Base-by-base conservation (phyloP, 2,113 vertebrate species). In the Caranx ignobilis region DNA sequence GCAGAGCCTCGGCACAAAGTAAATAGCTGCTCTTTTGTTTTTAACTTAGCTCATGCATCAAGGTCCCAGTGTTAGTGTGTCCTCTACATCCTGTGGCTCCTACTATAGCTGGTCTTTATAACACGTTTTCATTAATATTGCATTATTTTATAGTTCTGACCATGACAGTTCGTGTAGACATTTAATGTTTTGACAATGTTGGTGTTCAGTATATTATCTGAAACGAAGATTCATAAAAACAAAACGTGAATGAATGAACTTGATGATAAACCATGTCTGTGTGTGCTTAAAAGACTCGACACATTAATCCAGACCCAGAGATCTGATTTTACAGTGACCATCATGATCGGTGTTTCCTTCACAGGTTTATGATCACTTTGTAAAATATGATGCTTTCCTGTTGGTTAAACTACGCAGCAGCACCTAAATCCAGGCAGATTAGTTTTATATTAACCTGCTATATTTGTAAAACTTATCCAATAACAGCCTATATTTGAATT, bases 41-140 rank as follows among this genome's bases (percentile, higher is more conserved):
- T 82, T 41, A 41, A 41, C 37, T 6, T 88, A 77, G 19, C 39
- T 55, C 60, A 82, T 26, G 50, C 73, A 34, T 41, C 81, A 73
- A 80, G 77, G 81, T 79, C 75, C 37, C 11, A 9, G 21, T 61
- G 11, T 37, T 11, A 41, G 39, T 7, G 39, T 85, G 87, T 56
- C 89, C 79, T 88, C 71, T 71, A 47, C 69, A n/a, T 52, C 4
- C 11, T 47, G 35, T 19, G 2, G 26, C 41, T 37, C 16, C 34
- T 41, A 13, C 9, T 50, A 16, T 4, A 37, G n/a, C 2, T 48
- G 19, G 1, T 63, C 8, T 39, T 48, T 26, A 32, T 2, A 26
- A 4, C 3, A 47, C 45, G 13, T 12, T 56, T 19, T 0, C 13
- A n/a, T 41, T 32, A 5, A 2, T 71, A 12, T 10, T 39, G 2